These are phyloP conservation scores for Megalopta genalis DNA, from an alignment of 1,140 invertebrate species.

Conservation along the genomic window DNA sequence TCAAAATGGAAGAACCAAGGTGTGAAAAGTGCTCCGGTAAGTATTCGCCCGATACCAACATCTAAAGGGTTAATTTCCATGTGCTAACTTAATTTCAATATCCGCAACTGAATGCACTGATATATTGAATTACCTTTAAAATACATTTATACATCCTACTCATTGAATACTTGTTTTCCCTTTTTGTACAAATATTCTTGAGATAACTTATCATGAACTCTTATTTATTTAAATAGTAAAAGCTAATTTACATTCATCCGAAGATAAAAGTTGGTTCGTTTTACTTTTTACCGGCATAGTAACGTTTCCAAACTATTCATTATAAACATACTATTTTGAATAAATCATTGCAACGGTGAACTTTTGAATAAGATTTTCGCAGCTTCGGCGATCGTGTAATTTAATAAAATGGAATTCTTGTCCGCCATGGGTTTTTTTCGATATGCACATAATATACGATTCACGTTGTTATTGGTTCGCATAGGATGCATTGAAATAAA, in stretches of 20 bases:
- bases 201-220: too few relatives aligned
- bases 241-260: too few relatives aligned
- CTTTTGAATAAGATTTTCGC: background rate
- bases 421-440: background rate
- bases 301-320: background rate
- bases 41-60: conserved; percentile 14
- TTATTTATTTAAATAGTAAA: too few relatives aligned
- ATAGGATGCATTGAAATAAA: conserved; percentile 21
- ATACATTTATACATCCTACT: too few relatives aligned
- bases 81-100: too few relatives aligned
- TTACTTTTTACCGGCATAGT: background rate
- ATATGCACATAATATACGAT: background rate
- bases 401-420: conserved; percentile 1
- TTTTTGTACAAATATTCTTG: too few relatives aligned
- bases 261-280: too few relatives aligned
- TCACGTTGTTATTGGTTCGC: background rate
- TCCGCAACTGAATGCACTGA: too few relatives aligned
- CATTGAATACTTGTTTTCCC: too few relatives aligned
- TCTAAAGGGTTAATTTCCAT: background rate
- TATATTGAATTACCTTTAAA: too few relatives aligned
- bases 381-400: background rate
- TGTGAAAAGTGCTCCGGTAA: conserved; percentile 76
- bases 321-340: background rate
- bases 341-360: too few relatives aligned
- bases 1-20: conserved; percentile 73